Evolutionary conservation across 2,797 vertebrate genomes (phyloP).

Genomic region (Sebastes alutus): DNA sequence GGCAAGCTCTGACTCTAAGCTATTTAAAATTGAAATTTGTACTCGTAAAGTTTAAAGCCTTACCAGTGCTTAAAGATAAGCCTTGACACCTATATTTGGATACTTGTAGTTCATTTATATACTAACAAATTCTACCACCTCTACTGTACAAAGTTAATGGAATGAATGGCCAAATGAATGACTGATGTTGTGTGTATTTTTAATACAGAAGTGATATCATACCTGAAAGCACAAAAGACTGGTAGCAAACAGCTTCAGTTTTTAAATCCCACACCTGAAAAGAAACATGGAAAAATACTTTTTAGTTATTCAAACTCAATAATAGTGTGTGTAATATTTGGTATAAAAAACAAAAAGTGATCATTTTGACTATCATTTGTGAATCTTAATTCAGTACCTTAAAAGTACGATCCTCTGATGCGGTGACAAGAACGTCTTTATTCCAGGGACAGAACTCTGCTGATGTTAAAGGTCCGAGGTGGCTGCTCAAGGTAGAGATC

Average conservation of each 20-base stretch:
- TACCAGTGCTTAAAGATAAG: neutral
- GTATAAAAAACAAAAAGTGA: neutral
- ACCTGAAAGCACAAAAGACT: slow-evolving; percentile 90
- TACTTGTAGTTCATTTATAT: neutral
- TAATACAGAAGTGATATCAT: slow-evolving; percentile 23
- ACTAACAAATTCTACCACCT: neutral
- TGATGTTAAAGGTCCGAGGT: slow-evolving; percentile 85
- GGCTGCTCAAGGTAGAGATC: slow-evolving; percentile 80
- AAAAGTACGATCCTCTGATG: slow-evolving; percentile 92
- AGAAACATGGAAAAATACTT: neutral
- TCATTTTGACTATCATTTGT: neutral
- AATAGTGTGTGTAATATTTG: neutral
- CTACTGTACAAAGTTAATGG: neutral
- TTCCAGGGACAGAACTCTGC: slow-evolving; percentile 89
- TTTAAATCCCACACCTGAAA: slow-evolving; percentile 88
- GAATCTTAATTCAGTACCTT: slow-evolving; percentile 75
- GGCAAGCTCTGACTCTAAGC: neutral
- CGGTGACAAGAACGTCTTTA: slow-evolving; percentile 81
- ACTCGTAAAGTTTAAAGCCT: neutral
- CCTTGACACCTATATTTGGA: neutral
- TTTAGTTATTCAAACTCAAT: neutral
- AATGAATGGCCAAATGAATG: neutral
- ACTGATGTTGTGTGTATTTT: neutral
- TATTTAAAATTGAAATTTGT: neutral
- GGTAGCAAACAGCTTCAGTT: slow-evolving; percentile 75